Evolutionary conservation across 2,888 invertebrate species (phyloP), one percentile per base, ranked within the genome.

Genomic region (Sarcophaga caerulescens): DNA sequence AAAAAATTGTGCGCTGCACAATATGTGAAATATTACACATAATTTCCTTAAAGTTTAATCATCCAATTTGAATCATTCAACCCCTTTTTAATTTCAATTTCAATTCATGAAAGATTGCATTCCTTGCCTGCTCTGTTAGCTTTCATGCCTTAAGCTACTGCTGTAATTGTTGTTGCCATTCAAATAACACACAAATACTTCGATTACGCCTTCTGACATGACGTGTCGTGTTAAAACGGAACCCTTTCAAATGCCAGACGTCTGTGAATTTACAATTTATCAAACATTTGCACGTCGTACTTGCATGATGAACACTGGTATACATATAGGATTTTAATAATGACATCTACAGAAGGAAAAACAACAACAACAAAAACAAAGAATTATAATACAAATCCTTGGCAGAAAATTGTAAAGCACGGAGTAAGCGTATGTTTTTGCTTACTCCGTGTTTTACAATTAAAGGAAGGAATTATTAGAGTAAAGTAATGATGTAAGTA

Each of bases 161-260:
- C 14, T 19, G 60, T 69, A 45, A 47, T n/a, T 25, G 17, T 25
- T 68, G 25, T 25, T 47, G 14, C 5, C 2, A 14, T 47, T 23
- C 23, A 35, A 52, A 52, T 19, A 23, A 62, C n/a, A 47, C 21
- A 60, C n/a, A 47, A 21, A 60, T 11, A 60, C 14, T 73, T 44
- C 60, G 8, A 11, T n/a, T 19, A 62, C 44, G 74, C 52, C 45
- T n/a, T 44, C 66, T 44, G 25, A 82, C 2, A 82, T 59, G 11
- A 12, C 14, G 1, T 74, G 62, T 35, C 6, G 17, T 17, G 19
- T 52, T 25, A 44, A 57, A 47, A 47, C 62, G 68, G 35, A 73
- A 52, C 10, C 44, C 44, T 68, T 77, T 21, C 35, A 62, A 62
- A 45, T 63, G 62, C 63, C 62, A 73, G 68, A 73, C 45, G n/a